Base-by-base conservation (phyloP, 2,888 invertebrate genomes). In the Drosophila nr. perissopoda region DNA sequence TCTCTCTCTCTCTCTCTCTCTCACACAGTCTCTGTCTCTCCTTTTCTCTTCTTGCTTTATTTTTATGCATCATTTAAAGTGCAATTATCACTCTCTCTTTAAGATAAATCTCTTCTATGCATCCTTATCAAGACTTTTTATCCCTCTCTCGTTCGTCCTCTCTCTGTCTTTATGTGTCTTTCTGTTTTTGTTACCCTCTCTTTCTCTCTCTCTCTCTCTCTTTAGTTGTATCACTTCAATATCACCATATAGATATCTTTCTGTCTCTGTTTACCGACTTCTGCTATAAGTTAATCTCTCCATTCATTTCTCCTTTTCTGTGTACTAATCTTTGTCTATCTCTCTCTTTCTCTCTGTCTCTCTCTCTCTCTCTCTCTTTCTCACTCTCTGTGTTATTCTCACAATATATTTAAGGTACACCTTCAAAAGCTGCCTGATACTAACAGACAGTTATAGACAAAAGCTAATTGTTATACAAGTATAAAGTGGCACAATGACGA, bases 381-480 rank as follows among this genome's bases (percentile, higher is more conserved):
- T 38, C n/a, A 11, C 2, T 21, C 42, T 42, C n/a, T 40, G n/a
- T n/a, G 40, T n/a, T n/a, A 5, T 40, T n/a, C 40, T 40, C n/a
- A 11, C n/a, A 40, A 40, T 21, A 11, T 40, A 40, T 40, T 40
- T 21, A 21, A 40, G 10, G 10, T 10, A 40, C n/a, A 40, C 40
- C 2, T 40, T 40, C n/a, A 40, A 40, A 40, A 40, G n/a, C 40
- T 40, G n/a, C n/a, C 40, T 40, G 40, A 21, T n/a, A 25, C 13
- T n/a, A 16, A 31, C 34, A 33, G 25, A 31, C 38, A 31, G 52
- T 42, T 33, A 59, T 51, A 56, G 63, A 72, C 60, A 61, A 57
- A 61, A 48, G 61, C 73, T 66, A 66, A 73, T 73, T 73, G 73
- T 48, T 57, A 34, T 42, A 34, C 16, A 38, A 29, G 33, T 49